Evolutionary conservation across 2,888 invertebrate genomes (phyloP).

Genomic region (Trissoscelio sp.): DNA sequence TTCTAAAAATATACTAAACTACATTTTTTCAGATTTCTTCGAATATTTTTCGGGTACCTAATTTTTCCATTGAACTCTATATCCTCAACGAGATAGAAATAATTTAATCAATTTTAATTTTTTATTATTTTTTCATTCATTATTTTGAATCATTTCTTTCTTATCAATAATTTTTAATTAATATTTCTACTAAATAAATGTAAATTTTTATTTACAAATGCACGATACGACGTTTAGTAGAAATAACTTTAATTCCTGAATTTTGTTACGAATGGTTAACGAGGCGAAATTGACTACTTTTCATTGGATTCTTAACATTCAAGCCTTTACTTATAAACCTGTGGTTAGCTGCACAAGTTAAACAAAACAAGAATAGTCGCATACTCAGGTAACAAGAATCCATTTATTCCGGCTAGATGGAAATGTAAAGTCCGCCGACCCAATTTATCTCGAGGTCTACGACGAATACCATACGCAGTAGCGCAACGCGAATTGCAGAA

Average conservation of each 20-base stretch:
- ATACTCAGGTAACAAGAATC: slow-evolving; percentile 79
- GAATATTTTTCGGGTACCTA: too few species aligned
- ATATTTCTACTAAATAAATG: too few species aligned
- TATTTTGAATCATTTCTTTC: too few species aligned
- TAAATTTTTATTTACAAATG: too few species aligned
- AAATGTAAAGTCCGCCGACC: slow-evolving; percentile 80
- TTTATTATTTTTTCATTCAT: too few species aligned
- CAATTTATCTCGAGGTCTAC: slow-evolving; percentile 78
- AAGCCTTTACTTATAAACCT: slow-evolving; percentile 46
- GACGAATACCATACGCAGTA: slow-evolving; percentile 71
- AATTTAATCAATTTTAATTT: too few species aligned
- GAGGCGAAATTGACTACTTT: slow-evolving; percentile 32
- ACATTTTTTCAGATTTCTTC: too few species aligned
- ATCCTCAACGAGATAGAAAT: too few species aligned
- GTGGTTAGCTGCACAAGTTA: slow-evolving; percentile 36
- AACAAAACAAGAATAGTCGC: slow-evolving; percentile 61
- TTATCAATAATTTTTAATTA: too few species aligned
- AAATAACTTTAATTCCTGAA: slow-evolving; percentile 7
- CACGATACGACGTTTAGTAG: too few species aligned
- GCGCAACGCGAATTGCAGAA: slow-evolving; percentile 63
- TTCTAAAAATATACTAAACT: too few species aligned
- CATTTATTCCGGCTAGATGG: slow-evolving; percentile 81
- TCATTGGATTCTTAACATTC: slow-evolving; percentile 45
- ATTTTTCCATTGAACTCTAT: too few species aligned
- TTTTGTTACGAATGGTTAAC: slow-evolving; percentile 14